Conservation (phyloP, 2,888 invertebrate species). For the Cryptocephalus moraei region DNA sequence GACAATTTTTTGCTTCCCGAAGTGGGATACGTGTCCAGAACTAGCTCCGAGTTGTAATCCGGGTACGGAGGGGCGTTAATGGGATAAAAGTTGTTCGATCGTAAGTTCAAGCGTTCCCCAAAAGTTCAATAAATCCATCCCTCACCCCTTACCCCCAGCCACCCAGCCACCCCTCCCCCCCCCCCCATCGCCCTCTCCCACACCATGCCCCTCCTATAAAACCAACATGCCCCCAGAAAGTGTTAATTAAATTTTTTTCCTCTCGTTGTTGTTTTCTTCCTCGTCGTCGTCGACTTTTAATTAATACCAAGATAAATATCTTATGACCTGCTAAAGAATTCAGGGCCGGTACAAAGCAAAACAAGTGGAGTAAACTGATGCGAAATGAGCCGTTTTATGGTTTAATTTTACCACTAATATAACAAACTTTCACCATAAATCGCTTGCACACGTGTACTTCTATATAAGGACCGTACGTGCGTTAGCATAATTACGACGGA, state of each 20-base stretch:
- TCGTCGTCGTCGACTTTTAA: conserved; percentile 12
- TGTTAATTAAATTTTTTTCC: conserved; percentile 11
- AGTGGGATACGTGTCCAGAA: too few relatives aligned
- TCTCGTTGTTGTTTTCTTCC: conserved; percentile 1
- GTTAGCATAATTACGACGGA: conserved; percentile 16
- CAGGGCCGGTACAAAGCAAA: conserved; percentile 17
- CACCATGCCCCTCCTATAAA: too few relatives aligned
- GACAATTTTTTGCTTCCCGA: too few relatives aligned
- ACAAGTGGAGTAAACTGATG: conserved; percentile 19
- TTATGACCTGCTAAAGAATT: conserved; percentile 21
- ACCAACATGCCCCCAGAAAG: neutral
- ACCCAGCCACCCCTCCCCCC: too few relatives aligned
- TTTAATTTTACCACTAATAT: conserved; percentile 28
- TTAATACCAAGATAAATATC: conserved; percentile 19
- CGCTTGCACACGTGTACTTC: conserved; percentile 23
- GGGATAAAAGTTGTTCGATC: too few relatives aligned
- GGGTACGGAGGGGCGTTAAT: too few relatives aligned
- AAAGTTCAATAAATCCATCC: too few relatives aligned
- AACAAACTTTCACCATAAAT: conserved; percentile 27
- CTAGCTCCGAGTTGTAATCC: too few relatives aligned
- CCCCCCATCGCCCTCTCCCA: too few relatives aligned
- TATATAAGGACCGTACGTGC: conserved; percentile 19
- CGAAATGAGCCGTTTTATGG: conserved; percentile 26
- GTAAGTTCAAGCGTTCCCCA: too few relatives aligned
- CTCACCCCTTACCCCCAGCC: too few relatives aligned